phyloP scores from a whole-genome alignment of 2,113 vertebrate species.

The Pipa parva region DNA sequence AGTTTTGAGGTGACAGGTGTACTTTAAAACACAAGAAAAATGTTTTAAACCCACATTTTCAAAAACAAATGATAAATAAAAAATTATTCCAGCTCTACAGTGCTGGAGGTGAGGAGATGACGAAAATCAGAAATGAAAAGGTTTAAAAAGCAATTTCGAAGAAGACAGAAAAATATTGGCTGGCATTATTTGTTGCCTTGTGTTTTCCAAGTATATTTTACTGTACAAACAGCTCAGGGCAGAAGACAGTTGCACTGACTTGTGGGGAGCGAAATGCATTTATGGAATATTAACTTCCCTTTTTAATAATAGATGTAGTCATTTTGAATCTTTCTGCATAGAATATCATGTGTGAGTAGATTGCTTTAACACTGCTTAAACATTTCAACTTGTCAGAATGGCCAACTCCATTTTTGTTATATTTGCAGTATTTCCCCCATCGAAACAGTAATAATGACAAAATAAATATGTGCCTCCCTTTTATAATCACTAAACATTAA shows the following conservation, averaged over 20 bases:
- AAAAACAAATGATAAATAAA: too few relatives aligned
- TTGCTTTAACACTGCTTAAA: slow-evolving; percentile 77
- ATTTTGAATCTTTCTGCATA: slow-evolving; percentile 79
- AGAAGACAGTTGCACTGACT: slow-evolving; percentile 71
- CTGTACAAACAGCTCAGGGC: slow-evolving; percentile 51
- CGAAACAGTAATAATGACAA: slow-evolving; percentile 81
- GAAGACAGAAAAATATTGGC: slow-evolving; percentile 20
- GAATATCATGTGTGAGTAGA: slow-evolving; percentile 69
- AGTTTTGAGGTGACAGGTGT: too few relatives aligned
- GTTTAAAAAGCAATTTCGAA: slow-evolving; percentile 46
- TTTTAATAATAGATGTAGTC: slow-evolving; percentile 86
- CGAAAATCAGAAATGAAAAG: not conserved
- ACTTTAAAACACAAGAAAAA: too few relatives aligned
- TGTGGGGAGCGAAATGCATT: slow-evolving; percentile 61
- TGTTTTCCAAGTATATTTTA: slow-evolving; percentile 48
- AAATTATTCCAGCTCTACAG: too few relatives aligned
- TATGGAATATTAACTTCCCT: slow-evolving; percentile 71
- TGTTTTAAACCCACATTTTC: too few relatives aligned
- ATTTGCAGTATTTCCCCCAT: slow-evolving; percentile 83
- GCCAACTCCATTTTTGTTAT: slow-evolving; percentile 78
- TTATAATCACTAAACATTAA: slow-evolving; percentile 82
- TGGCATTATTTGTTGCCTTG: slow-evolving; percentile 42
- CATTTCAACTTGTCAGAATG: slow-evolving; percentile 82
- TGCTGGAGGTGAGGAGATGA: too few relatives aligned
- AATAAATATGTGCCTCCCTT: slow-evolving; percentile 78